Evolutionary conservation across 2,888 invertebrate species (phyloP), one percentile per base, ranked within the genome.

Genomic region (Mystacides longicornis): DNA sequence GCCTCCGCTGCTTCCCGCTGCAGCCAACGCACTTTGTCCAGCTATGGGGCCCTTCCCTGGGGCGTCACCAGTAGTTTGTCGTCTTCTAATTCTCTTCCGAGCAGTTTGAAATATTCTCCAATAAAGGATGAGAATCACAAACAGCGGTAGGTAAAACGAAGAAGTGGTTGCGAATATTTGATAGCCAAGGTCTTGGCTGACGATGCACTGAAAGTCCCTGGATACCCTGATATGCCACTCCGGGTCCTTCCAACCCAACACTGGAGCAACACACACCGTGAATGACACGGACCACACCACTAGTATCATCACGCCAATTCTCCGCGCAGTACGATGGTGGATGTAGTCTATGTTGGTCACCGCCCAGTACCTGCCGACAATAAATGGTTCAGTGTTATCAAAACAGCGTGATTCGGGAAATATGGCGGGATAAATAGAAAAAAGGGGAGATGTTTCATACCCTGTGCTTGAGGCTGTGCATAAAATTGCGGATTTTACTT

Each of bases 51-150:
- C 74, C 1, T 77, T 64, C 62, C 71, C 64, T 52, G 72, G 73
- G 19, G 77, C 77, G 5, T 76, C 73, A 16, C 77, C 75, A 46
- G 80, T 80, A 27, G 80, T 82, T 61, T 80, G 82, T 64, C 85
- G 77, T 67, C 85, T 75, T 55, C 93, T 80, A 66, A 93, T 93
- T 69, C 93, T 81, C 69, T 87, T 87, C 57, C 91, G 79, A 5
- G 95, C 95, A 4, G 93, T 90, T 71, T 91, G 86, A 74, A 89
- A 87, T 78, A 88, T 94, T 69, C 90, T 82, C 87, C 90, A 92
- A 75, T 95, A 95, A 48, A 95, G 80, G 66, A 91, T 82, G 63
- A 95, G 81, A 68, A 96, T 93, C 52, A 92, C 85, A 59, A 89
- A 77, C 48, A 94, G 81, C 22, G 95, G 95, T 61, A 92, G 82